These are phyloP conservation scores for Empidonax traillii DNA, from an alignment of 2,113 vertebrate genomes.

Conservation along the genomic window DNA sequence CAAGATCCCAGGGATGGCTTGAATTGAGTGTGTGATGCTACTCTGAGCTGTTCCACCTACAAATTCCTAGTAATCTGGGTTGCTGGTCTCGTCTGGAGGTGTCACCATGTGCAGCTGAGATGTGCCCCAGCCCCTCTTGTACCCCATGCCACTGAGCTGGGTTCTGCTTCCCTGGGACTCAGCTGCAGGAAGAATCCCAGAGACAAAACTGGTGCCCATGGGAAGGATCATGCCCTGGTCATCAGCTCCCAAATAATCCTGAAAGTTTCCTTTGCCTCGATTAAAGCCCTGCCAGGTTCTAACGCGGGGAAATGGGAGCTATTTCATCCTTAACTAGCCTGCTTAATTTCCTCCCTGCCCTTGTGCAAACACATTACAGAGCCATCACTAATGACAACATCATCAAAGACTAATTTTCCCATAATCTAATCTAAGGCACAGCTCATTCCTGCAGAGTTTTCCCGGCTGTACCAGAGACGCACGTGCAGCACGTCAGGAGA, in stretches of 20 bases:
- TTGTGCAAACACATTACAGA: not conserved
- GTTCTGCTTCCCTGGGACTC: not conserved
- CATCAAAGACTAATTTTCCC: not conserved
- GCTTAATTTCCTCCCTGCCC: not conserved
- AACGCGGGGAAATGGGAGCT: not conserved
- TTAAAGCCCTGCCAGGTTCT: not conserved
- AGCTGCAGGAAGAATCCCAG: not conserved
- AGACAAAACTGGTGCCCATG: too few species aligned
- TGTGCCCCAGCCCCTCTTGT: not conserved
- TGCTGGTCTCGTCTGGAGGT: not conserved
- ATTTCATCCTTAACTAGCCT: not conserved
- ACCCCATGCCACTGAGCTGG: not conserved
- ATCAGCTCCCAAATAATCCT: not conserved
- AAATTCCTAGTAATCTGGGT: not conserved
- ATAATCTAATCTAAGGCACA: not conserved
- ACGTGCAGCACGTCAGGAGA: not conserved
- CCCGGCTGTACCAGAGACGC: not conserved
- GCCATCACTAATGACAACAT: not conserved
- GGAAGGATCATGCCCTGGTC: not conserved
- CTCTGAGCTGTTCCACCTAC: not conserved
- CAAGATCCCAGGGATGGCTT: not conserved
- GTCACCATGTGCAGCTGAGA: not conserved
- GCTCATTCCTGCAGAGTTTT: not conserved
- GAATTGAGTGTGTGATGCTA: not conserved
- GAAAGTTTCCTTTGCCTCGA: not conserved